Base-by-base conservation (phyloP, 2,113 vertebrate genomes). In the Scopus umbretta region DNA sequence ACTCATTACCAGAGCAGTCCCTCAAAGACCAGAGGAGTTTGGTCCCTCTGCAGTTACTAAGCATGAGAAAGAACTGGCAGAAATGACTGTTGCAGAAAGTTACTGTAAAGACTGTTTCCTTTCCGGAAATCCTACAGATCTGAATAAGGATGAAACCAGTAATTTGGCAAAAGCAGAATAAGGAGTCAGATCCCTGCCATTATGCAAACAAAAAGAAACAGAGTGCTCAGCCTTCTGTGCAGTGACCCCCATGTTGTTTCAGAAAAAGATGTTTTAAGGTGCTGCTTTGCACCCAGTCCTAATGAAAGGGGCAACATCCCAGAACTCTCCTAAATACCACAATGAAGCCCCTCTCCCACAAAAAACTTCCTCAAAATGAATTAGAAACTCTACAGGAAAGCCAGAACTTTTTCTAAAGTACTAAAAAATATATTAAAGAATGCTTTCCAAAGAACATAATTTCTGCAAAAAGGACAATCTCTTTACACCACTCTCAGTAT, bases 161-260 rank as follows among this genome's bases (percentile, higher is more conserved):
- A 67, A 13, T 20, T 11, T 0, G 0, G 27, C 29, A 84, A 89
- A 89, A 78, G 4, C 15, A 89, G 40, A 73, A 47, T 29, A 53
- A 15, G 12, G 14, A 91, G 61, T 0, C 0, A 49, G 7, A 65
- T 70, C 56, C 19, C 7, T 65, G 13, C 36, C 2, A 0, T 34
- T 43, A 76, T 18, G 23, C 13, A 73, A 84, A 76, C 3, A 42
- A 58, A 55, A 68, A 75, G 17, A 53, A 16, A 1, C 22, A 45
- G 53, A 19, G 5, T 32, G 7, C 16, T 42, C 20, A n/a, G 32
- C 14, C 7, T 67, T 74, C 66, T 85, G 12, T 29, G 42, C 59
- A 50, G 32, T 42, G 32, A 87, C 5, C 6, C 32, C 42, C 47
- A 5, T 11, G 30, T 11, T 32, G 3, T 66, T 81, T 62, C 38